These are phyloP conservation scores for Crotalus viridis DNA, from an alignment of 2,113 vertebrate species.

Conservation along the genomic window DNA sequence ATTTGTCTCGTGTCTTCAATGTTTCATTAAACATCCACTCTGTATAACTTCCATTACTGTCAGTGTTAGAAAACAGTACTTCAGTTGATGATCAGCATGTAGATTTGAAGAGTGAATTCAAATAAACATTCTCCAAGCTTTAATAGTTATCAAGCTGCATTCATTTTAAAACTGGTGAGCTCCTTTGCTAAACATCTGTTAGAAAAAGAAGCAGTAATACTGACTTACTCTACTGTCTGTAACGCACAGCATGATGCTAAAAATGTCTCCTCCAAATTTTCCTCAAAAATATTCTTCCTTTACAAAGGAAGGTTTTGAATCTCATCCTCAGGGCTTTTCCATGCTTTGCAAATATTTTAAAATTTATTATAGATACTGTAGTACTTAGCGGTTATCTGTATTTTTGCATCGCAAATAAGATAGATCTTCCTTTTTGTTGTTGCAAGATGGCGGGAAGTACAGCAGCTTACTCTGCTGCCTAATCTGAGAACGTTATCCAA, in stretches of 20 bases:
- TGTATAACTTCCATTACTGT: slow-evolving; percentile 4
- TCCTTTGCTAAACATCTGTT: not conserved
- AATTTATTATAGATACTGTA: not conserved
- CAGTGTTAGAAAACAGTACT: slow-evolving; percentile 27
- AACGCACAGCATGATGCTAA: not conserved
- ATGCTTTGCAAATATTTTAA: not conserved
- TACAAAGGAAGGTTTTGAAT: not conserved
- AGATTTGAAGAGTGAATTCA: slow-evolving; percentile 19
- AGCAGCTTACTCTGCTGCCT: not conserved
- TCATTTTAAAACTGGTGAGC: slow-evolving; percentile 14
- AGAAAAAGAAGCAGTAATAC: not conserved
- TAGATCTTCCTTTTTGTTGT: not conserved
- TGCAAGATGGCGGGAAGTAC: not conserved
- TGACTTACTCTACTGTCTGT: not conserved
- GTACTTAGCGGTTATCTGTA: not conserved
- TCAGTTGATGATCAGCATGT: slow-evolving; percentile 12
- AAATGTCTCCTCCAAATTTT: not conserved
- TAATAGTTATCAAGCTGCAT: slow-evolving; percentile 16
- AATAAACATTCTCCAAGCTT: slow-evolving; percentile 22
- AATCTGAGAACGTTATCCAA: not conserved
- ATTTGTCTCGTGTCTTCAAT: slow-evolving; percentile 14
- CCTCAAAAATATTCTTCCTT: not conserved
- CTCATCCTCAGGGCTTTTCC: not conserved
- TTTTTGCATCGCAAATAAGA: not conserved
- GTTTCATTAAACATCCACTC: slow-evolving; percentile 15